A percentile compares a stretch with the other conserved stretches of the same genome.
Evolutionary conservation across 2,113 vertebrate genomes (phyloP).

Genomic region (Solenodon paradoxus): DNA sequence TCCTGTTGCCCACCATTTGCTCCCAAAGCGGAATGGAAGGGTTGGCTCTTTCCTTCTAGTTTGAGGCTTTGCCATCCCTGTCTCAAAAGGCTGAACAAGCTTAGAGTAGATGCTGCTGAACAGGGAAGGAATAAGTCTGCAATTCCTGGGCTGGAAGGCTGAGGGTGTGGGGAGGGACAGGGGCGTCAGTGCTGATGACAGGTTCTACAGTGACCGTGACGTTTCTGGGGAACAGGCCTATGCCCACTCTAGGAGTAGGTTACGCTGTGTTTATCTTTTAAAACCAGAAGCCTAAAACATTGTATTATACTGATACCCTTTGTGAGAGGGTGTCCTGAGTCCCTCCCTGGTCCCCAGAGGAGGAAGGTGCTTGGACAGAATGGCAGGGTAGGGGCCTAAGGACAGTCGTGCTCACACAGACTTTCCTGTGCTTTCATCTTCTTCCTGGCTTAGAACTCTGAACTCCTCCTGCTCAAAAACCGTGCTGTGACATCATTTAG

Average conservation of each 20-base stretch:
- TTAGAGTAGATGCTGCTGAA: not conserved
- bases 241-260: not conserved
- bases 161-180: too few species aligned
- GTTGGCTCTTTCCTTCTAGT: not conserved
- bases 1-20: not conserved
- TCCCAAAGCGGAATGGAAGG: not conserved
- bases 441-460: not conserved
- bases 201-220: not conserved
- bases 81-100: not conserved
- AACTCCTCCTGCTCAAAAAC: not conserved
- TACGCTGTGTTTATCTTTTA: not conserved
- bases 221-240: not conserved
- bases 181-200: not conserved
- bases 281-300: not conserved
- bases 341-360: not conserved
- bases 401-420: not conserved
- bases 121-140: not conserved
- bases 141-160: not conserved
- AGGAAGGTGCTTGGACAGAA: not conserved
- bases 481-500: not conserved
- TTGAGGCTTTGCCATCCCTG: not conserved
- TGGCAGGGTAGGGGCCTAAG: not conserved
- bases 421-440: not conserved
- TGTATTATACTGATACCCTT: not conserved
- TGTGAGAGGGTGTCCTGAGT: not conserved